Base-by-base conservation (phyloP, 2,113 vertebrate genomes). In the Lepus americanus region DNA sequence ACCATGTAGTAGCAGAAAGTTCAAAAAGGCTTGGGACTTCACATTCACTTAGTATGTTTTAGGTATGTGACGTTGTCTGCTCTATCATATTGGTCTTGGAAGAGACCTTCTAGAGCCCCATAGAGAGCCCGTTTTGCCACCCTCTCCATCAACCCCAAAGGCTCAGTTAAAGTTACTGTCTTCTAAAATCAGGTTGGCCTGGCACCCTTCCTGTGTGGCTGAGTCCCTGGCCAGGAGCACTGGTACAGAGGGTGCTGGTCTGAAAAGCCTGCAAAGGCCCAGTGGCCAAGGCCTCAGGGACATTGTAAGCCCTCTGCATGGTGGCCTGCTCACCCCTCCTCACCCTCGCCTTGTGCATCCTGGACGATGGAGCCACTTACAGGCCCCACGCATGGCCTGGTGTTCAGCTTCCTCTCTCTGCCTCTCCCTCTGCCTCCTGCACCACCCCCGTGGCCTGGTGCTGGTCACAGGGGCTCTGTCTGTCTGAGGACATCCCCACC, bases 221-320 rank as follows among this genome's bases (percentile, higher is more conserved):
- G 0, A 9, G 14, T 29, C 39, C 20, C 29, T 19, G 39, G 27
- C 29, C 10, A 17, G 76, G 22, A 36, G 25, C 44, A 0, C 31
- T 9, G 12, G 36, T 9, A 39, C 1, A 1, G 53, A 8, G 66
- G 64, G 53, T 20, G 7, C 49, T 36, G n/a, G 6, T 23, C 49
- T 22, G 64, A 59, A 22, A 25, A 23, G 33, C 51, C 25, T 49
- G 39, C 59, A 2, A 29, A 51, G 44, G 23, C 88, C 69, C 49
- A 33, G 16, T 2, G 29, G 31, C 17, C 29, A 31, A 11, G 0
- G 11, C 19, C 33, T 73, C 31, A 1, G 2, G 5, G 23, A 13
- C 0, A 13, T 8, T 1, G 29, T 9, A 81, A 39, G 10, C 20
- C 51, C 17, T 17, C 51, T 7, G 3, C 3, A 11, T 0, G 2